Conservation (phyloP, 1,140 invertebrate genomes). For the Catajapyx aquilonaris region DNA sequence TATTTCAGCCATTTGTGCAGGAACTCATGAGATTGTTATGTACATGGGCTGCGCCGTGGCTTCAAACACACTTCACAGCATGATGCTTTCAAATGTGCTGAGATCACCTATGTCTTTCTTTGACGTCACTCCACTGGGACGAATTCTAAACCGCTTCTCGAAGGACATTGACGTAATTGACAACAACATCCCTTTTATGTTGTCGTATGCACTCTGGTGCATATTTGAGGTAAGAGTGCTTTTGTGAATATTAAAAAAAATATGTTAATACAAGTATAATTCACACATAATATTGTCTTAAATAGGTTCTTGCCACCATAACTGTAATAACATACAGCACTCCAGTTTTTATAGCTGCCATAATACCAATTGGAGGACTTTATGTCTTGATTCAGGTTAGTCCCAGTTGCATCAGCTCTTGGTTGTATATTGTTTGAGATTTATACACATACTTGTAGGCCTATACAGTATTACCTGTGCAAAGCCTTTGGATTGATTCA, state of each 20-base stretch:
- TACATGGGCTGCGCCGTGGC: conserved; percentile 25
- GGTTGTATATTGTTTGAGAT: not conserved
- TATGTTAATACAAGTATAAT: not conserved
- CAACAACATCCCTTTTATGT: conserved; percentile 41
- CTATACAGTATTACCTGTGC: no score
- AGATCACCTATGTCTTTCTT: conserved; percentile 41
- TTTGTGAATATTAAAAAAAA: not conserved
- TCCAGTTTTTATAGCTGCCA: conserved; percentile 59
- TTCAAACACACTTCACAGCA: conserved; percentile 34
- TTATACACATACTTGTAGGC: not conserved
- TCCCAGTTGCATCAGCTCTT: conserved; percentile 4
- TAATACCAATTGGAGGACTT: conserved; percentile 61
- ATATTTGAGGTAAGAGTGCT: conserved; percentile 44
- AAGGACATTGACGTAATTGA: conserved; percentile 49
- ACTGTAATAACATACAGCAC: conserved; percentile 79
- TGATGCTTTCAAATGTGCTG: conserved; percentile 36
- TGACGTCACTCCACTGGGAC: conserved; percentile 45
- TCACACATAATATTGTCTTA: conserved; percentile 10
- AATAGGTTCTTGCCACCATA: conserved; percentile 63
- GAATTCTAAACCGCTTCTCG: conserved; percentile 54
- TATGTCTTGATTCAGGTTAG: conserved; percentile 66
- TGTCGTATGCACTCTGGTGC: conserved; percentile 52
- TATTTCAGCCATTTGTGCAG: not conserved
- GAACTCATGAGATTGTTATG: not conserved
- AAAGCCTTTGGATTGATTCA: not conserved